phyloP scores from a whole-genome alignment of 2,797 vertebrate species.

The Sebastes aleutianus region DNA sequence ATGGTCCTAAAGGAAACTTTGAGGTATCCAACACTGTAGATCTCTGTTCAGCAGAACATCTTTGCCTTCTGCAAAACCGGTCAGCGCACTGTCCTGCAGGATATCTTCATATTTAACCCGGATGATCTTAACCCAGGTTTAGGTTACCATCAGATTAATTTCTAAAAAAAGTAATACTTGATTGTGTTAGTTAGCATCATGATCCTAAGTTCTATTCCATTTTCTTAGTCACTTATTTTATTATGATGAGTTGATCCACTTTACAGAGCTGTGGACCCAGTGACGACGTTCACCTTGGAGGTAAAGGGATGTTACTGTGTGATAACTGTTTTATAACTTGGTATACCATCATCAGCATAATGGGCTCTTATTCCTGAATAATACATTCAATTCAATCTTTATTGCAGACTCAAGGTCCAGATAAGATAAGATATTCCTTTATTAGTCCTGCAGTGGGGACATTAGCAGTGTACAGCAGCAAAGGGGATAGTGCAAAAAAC shows the following conservation, averaged over 20 bases:
- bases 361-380: background rate
- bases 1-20: no score
- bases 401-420: no score
- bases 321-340: background rate
- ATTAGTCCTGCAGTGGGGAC: no score
- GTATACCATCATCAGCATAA: background rate
- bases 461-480: no score
- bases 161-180: background rate
- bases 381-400: background rate
- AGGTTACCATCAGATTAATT: no score
- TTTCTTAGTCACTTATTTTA: conserved; percentile 7
- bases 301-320: background rate
- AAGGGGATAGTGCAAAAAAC: no score
- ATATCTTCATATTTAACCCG: background rate
- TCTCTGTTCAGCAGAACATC: background rate
- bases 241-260: background rate
- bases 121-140: no score
- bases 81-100: background rate
- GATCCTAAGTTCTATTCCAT: background rate
- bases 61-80: no score
- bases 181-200: background rate
- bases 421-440: no score
- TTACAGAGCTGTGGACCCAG: background rate
- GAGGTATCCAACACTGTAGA: background rate
- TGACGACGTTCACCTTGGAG: background rate